phyloP scores from a whole-genome alignment of 2,113 vertebrate genomes.

The Spea bombifrons region DNA sequence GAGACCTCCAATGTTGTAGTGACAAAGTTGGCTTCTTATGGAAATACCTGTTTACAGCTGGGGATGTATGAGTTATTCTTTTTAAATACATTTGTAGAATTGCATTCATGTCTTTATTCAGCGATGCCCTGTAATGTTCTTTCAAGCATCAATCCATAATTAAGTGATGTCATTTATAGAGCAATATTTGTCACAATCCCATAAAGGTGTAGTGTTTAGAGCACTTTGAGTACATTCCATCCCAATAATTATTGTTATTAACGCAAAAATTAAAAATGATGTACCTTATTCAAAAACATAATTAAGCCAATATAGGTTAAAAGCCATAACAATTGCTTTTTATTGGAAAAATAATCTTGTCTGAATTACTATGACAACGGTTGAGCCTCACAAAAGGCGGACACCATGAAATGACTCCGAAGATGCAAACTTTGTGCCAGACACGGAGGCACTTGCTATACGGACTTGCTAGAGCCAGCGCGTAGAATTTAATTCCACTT shows the following conservation, averaged over 20 bases:
- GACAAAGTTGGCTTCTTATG: no score
- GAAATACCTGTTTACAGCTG: no score
- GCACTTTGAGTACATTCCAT: neutral
- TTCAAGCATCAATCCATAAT: neutral
- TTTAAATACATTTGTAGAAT: no score
- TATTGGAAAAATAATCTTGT: neutral
- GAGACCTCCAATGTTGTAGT: no score
- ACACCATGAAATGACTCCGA: neutral
- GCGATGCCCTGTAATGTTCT: no score
- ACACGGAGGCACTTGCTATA: neutral
- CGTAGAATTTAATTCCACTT: conserved; percentile 42
- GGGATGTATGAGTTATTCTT: no score
- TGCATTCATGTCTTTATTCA: no score
- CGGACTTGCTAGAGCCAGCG: conserved; percentile 24
- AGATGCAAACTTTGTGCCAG: neutral
- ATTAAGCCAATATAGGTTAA: neutral
- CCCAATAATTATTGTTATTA: neutral
- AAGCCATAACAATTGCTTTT: neutral
- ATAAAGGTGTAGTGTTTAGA: neutral
- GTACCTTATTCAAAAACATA: neutral
- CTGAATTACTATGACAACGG: neutral
- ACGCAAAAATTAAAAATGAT: neutral
- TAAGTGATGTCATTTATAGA: neutral
- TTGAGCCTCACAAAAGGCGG: conserved; percentile 1
- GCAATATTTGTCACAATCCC: neutral